Conservation (phyloP, 2,797 vertebrate species). For the Mallotus villosus region DNA sequence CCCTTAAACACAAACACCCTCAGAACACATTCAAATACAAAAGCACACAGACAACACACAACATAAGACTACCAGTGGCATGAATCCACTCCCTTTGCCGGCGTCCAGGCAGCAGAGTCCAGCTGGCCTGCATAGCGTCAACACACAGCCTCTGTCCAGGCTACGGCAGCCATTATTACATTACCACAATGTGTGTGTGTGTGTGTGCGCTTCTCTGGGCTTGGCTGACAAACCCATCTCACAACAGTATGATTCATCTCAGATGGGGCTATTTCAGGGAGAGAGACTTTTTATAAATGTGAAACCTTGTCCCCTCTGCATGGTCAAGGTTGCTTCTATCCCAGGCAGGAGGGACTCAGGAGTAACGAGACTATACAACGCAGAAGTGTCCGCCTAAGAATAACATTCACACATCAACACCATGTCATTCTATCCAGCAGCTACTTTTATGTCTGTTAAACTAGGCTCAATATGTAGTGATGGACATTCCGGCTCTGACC, state of each 20-base stretch:
- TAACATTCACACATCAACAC: background rate
- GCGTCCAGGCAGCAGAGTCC: slow-evolving; percentile 38
- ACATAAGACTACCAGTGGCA: slow-evolving; percentile 29
- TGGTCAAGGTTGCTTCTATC: slow-evolving; percentile 29
- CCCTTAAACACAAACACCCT: background rate
- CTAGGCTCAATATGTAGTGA: too few species aligned
- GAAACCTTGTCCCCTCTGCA: slow-evolving; percentile 42
- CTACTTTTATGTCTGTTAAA: background rate
- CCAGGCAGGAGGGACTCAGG: slow-evolving; percentile 2
- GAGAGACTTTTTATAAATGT: slow-evolving; percentile 37
- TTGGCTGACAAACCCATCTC: slow-evolving; percentile 31
- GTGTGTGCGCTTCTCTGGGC: slow-evolving; percentile 2
- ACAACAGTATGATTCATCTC: slow-evolving; percentile 41
- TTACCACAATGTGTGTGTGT: slow-evolving; percentile 42
- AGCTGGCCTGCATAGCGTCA: slow-evolving; percentile 64
- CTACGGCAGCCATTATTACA: slow-evolving; percentile 64
- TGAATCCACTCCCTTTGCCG: slow-evolving; percentile 34
- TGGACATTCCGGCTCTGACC: background rate
- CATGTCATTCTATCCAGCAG: background rate
- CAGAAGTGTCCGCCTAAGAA: slow-evolving; percentile 12
- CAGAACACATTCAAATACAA: background rate
- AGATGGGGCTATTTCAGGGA: slow-evolving; percentile 56
- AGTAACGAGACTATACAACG: slow-evolving; percentile 30
- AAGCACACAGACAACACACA: slow-evolving; percentile 14
- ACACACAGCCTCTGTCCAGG: slow-evolving; percentile 60